Evolutionary conservation across 2,113 vertebrate genomes (phyloP), one percentile per base, ranked within the genome.

Genomic region (Lasiurus cinereus): DNA sequence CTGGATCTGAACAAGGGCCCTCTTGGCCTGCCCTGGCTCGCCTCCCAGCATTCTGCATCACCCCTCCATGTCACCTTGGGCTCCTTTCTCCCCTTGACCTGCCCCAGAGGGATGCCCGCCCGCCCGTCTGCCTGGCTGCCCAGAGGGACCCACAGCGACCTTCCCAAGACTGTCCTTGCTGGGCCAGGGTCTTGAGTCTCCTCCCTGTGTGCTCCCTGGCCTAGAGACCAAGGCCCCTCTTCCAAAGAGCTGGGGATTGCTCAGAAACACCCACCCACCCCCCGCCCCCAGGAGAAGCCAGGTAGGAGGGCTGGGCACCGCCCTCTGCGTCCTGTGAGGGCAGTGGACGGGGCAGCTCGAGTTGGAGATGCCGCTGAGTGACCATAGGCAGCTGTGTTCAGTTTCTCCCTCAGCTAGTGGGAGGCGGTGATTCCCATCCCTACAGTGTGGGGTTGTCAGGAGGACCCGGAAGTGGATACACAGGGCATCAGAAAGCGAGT

Each of bases 281-380:
- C 1, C 31, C 39, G 39, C 5, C 5, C 9, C 18, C 0, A 3
- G 46, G 12, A 43, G 86, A 85, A 54, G 43, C 50, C 48, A 59
- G 12, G 59, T 43, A 33, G 50, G 70, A 46, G 48, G 16, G 16
- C 66, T 39, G 24, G 76, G 18, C 3, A 31, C 76, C 27, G 31
- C 48, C 69, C 31, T 82, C 76, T 80, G 50, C 11, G 9, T 64
- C 54, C 52, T 36, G 2, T 5, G 4, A 27, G 52, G 33, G 36
- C 11, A 3, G 21, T 29, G 56, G 67, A 21, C 6, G 0, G 27
- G 43, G 29, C 56, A 59, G 36, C 56, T n/a, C 3, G 5, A 31
- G 8, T 52, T 21, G 21, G 80, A n/a, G 50, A 8, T 14, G 43
- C 27, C 3, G 0, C 52, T 1, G 3, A 6, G 33, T 21, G 67